phyloP scores from a whole-genome alignment of 1,140 invertebrate species.

The Drosophila chauvacae region DNA sequence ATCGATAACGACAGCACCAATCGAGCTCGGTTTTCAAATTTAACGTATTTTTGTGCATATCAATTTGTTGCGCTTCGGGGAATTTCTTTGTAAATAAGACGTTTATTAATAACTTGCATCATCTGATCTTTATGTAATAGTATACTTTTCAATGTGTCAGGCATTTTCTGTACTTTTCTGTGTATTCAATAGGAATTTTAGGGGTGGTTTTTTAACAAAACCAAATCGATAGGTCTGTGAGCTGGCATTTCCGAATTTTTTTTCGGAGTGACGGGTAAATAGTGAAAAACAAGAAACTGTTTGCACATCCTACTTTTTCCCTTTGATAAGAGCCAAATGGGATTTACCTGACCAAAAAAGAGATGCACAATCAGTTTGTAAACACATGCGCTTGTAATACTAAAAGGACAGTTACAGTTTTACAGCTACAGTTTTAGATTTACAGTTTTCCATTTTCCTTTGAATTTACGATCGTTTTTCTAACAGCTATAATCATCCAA shows the following conservation, averaged over 20 bases:
- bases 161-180: neutral
- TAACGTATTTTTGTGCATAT: constrained; percentile 1
- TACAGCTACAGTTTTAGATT: no score
- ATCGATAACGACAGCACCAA: constrained; percentile 18
- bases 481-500: no score
- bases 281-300: neutral
- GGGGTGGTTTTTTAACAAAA: neutral
- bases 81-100: neutral
- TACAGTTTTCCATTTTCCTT: no score
- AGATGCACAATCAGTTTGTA: neutral
- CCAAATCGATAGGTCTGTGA: neutral
- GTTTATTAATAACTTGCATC: neutral
- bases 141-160: neutral
- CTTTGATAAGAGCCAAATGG: neutral
- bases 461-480: no score
- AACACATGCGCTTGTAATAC: neutral
- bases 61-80: no score
- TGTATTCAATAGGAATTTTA: neutral
- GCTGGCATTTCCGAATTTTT: neutral
- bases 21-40: constrained; percentile 9
- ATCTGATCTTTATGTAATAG: neutral
- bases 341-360: neutral
- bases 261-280: constrained; percentile 5
- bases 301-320: neutral
- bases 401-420: neutral